Evolutionary conservation across 2,888 invertebrate species (phyloP).

Genomic region (Spisula subtruncata): DNA sequence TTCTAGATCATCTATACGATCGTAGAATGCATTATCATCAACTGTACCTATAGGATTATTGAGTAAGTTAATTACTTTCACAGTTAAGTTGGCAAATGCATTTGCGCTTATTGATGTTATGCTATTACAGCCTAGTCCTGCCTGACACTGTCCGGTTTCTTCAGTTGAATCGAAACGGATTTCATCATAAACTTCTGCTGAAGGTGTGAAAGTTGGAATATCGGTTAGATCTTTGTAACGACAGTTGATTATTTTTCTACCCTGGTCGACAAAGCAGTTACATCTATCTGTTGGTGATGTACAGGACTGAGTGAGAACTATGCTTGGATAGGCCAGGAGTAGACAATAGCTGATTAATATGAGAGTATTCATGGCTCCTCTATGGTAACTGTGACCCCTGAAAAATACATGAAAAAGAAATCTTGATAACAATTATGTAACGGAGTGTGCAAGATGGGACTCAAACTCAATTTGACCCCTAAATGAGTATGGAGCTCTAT

Average conservation of each 20-base stretch:
- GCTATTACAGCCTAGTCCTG: constrained; percentile 66
- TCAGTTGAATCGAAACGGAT: constrained; percentile 68
- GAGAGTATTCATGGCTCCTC: not conserved
- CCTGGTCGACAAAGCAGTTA: constrained; percentile 44
- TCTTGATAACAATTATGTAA: too few species aligned
- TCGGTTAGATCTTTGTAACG: constrained; percentile 57
- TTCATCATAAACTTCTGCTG: constrained; percentile 66
- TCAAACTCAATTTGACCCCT: too few species aligned
- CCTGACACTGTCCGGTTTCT: constrained; percentile 39
- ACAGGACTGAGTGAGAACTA: constrained; percentile 41
- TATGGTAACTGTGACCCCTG: not conserved
- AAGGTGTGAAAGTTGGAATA: constrained; percentile 60
- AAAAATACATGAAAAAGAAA: not conserved
- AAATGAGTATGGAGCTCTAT: too few species aligned
- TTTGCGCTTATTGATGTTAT: constrained; percentile 68
- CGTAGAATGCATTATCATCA: constrained; percentile 93
- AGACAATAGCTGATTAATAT: not conserved
- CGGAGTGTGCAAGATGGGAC: too few species aligned
- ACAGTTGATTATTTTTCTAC: constrained; percentile 72
- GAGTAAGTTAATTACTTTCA: constrained; percentile 94
- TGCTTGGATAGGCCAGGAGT: not conserved
- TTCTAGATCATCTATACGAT: constrained; percentile 92
- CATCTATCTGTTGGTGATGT: constrained; percentile 49
- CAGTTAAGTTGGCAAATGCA: constrained; percentile 94
- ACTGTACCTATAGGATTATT: constrained; percentile 94